Conservation (phyloP, 2,797 vertebrate species). For the Acanthis flammea region DNA sequence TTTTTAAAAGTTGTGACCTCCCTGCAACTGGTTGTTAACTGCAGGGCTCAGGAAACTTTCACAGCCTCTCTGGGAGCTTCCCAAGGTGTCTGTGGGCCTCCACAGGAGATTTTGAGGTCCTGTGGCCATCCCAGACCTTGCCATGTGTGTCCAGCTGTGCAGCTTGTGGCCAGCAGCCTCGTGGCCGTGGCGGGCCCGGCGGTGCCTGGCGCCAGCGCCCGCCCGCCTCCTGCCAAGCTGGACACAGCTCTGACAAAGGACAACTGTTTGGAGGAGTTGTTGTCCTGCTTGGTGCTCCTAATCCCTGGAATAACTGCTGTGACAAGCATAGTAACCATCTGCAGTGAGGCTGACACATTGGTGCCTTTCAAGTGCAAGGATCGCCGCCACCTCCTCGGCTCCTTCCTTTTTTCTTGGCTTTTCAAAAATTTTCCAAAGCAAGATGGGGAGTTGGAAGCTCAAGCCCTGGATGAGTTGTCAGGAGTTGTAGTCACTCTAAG, state of each 20-base stretch:
- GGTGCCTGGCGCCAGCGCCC: conserved; percentile 17
- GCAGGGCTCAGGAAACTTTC: background rate
- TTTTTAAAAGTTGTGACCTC: background rate
- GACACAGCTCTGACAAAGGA: conserved; percentile 33
- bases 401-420: accelerated
- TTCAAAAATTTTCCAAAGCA: background rate
- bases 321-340: conserved; percentile 8
- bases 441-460: background rate
- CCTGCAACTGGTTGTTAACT: background rate
- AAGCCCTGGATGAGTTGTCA: background rate
- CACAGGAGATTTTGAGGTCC: background rate
- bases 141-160: background rate
- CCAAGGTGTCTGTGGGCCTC: background rate
- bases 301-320: conserved; percentile 24
- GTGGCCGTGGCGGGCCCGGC: background rate
- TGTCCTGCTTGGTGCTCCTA: conserved; percentile 29
- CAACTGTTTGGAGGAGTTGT: conserved; percentile 37
- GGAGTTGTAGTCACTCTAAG: background rate
- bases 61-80: background rate
- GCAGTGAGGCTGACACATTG: background rate
- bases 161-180: background rate
- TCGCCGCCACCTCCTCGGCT: accelerated
- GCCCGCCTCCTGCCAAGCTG: conserved; percentile 13
- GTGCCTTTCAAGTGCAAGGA: background rate
- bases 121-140: background rate